Percentiles rank a stretch among this genome's conserved stretches.
These are phyloP conservation scores for Drosophila macrospina DNA, from an alignment of 2,888 invertebrate species.

Conservation along the genomic window DNA sequence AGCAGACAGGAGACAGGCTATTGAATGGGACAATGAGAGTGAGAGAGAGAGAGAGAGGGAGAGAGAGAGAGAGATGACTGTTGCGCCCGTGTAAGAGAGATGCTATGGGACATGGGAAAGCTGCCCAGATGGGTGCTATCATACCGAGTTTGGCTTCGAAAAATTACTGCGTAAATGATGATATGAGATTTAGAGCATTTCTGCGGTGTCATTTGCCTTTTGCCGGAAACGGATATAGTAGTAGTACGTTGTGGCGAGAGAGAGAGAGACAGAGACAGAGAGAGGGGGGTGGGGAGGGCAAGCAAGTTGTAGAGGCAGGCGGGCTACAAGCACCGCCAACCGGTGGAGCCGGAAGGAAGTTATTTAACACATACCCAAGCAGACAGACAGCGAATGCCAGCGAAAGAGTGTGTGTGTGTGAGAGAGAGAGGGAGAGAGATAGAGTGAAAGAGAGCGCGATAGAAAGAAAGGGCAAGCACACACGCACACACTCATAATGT, in stretches of 20 bases:
- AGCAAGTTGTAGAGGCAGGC: not conserved
- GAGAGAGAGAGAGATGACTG: constrained; percentile 22
- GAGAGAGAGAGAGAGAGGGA: not conserved
- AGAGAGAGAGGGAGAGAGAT: not conserved
- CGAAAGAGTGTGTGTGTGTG: no score
- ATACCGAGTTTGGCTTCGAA: constrained; percentile 49
- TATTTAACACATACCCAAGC: constrained; percentile 70
- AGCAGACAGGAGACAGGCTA: not conserved
- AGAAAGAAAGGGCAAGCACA: not conserved
- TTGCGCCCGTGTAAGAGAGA: constrained; percentile 12
- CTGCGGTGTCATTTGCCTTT: constrained; percentile 72
- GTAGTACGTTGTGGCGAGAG: not conserved
- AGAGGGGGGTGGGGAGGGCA: not conserved
- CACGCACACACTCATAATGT: constrained; percentile 6
- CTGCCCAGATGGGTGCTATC: constrained; percentile 11
- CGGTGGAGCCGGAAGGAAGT: constrained; percentile 70
- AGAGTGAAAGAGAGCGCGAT: not conserved
- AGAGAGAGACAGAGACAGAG: constrained; percentile 4
- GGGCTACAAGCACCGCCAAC: constrained; percentile 46
- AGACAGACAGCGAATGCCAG: not conserved
- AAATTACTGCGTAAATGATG: constrained; percentile 78
- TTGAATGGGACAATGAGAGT: constrained; percentile 14
- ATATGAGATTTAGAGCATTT: constrained; percentile 78
- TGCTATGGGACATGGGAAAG: not conserved
- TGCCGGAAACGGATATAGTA: constrained; percentile 66